Base-by-base conservation (phyloP, 2,797 vertebrate species). In the Myotis myotis region DNA sequence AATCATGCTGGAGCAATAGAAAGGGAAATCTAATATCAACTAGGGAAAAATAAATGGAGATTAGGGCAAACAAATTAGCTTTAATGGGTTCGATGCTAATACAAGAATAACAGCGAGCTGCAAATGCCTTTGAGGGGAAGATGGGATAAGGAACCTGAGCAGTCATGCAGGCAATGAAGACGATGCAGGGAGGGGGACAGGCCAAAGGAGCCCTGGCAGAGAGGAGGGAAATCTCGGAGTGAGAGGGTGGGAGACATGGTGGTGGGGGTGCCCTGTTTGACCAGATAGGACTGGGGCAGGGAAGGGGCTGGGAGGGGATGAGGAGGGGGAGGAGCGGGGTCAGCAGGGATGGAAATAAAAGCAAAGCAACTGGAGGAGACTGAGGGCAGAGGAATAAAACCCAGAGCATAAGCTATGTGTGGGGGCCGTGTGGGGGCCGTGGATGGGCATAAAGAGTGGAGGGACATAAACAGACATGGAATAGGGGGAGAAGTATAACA, bases 21-120 rank as follows among this genome's bases (percentile, higher is more conserved):
- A 96, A 97, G 89, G 96, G 96, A 97, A 96, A 97, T 97, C 97
- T 97, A 97, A 97, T 97, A 98, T 97, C 97, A 97, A 97, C 97
- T 93, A 98, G 97, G 97, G 97, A 97, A 97, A 98, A 97, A 98
- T 97, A 98, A 97, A 98, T 97, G 97, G 97, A 98, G 97, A 98
- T 97, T 97, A 98, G 97, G 97, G 97, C 95, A 97, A 97, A 97
- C 97, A 97, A 97, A 97, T 97, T 98, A 97, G 97, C 97, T 97
- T 97, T 97, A 97, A 98, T 98, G 97, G 97, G 97, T 97, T 97
- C 95, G 91, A 60, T 96, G 96, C 96, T 97, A 97, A 98, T 97
- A 97, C 95, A 98, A 97, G 97, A 97, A 97, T 97, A 97, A 97
- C 97, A 96, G 96, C 71, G 92, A 97, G 94, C 93, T 96, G 93